Base-by-base conservation (phyloP, 2,888 invertebrate species). In the Diogma glabrata region DNA sequence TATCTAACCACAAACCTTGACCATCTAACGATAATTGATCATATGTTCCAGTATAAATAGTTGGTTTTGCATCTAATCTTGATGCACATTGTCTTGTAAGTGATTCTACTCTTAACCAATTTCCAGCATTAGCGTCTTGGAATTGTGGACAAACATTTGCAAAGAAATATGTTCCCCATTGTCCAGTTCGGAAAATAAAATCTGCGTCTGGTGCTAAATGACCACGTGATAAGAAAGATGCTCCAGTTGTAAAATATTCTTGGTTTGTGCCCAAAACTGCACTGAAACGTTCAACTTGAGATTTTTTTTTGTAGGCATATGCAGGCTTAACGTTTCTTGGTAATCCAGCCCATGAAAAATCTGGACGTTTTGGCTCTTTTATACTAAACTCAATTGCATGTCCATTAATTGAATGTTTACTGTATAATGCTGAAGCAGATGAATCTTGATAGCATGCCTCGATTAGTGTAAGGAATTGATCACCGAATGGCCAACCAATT, bases 121-220 rank as follows among this genome's bases (percentile, higher is more conserved):
- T 75, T 24, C 73, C 75, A 14, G 61, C 67, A 57, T 75, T 76
- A 36, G 75, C 66, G 8, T 58, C 58, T 59, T 72, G 72, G 72
- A 73, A 77, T 58, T 75, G 73, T 0, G 75, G 75, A 12, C 67
- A 68, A 2, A 63, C 66, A 57, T 76, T 77, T 24, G 72, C 61
- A 60, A 72, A 76, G 58, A 68, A 76, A 58, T 73, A 76, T 2
- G 75, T 74, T 2, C 71, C 63, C 51, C 66, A 66, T 57, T 75
- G 73, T 56, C 69, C 68, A 49, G 69, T 65, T 6, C 67, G 65
- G 53, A 70, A 67, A 38, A 74, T 60, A 60, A 74, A 75, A 62
- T 77, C 76, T 4, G 70, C 74, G 60, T 72, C 72, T 7, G 76
- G 74, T 4, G 74, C 63, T 47, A 76, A 61, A 58, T 77, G 76